Percentiles rank a stretch among this genome's conserved stretches.
Conservation (phyloP, 2,888 invertebrate genomes). For the Cyclophora albipunctata region DNA sequence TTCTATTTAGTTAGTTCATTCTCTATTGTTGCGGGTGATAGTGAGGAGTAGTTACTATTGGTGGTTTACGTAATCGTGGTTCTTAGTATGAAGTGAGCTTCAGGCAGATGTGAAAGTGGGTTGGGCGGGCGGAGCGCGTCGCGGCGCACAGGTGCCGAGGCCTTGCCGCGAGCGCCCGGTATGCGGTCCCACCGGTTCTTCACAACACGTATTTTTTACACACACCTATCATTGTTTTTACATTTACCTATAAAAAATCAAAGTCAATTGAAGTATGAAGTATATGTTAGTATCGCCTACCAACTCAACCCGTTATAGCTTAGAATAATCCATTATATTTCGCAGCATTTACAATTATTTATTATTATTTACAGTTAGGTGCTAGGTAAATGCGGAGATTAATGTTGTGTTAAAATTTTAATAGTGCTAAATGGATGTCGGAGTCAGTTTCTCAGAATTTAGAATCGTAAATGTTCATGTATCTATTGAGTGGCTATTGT, state of each 20-base stretch:
- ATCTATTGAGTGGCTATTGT: too few species aligned
- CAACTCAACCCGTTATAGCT: conserved; percentile 20
- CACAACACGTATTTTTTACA: conserved; percentile 70
- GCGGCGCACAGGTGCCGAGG: conserved; percentile 47
- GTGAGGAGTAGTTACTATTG: too few species aligned
- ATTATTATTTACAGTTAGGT: conserved; percentile 21
- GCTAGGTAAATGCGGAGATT: conserved; percentile 16
- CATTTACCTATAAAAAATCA: conserved; percentile 70
- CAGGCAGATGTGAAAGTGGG: conserved; percentile 45
- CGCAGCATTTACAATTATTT: conserved; percentile 19
- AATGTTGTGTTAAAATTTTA: conserved; percentile 16
- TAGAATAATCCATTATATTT: conserved; percentile 20
- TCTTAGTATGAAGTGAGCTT: conserved; percentile 14
- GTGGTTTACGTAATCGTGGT: too few species aligned
- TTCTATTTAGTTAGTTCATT: too few species aligned
- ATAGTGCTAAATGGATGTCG: conserved; percentile 4
- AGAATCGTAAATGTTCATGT: too few species aligned
- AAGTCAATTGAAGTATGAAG: conserved; percentile 35
- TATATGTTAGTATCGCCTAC: conserved; percentile 3
- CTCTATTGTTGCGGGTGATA: too few species aligned
- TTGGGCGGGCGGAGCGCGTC: conserved; percentile 24
- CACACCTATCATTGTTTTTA: conserved; percentile 69
- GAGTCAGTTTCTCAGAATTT: background rate
- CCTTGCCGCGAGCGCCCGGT: conserved; percentile 67
- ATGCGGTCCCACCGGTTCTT: conserved; percentile 74